A percentile compares a stretch with the other conserved stretches of the same genome.
phyloP scores from a whole-genome alignment of 2,888 invertebrate genomes.

The Chamaedrilus cognettii region DNA sequence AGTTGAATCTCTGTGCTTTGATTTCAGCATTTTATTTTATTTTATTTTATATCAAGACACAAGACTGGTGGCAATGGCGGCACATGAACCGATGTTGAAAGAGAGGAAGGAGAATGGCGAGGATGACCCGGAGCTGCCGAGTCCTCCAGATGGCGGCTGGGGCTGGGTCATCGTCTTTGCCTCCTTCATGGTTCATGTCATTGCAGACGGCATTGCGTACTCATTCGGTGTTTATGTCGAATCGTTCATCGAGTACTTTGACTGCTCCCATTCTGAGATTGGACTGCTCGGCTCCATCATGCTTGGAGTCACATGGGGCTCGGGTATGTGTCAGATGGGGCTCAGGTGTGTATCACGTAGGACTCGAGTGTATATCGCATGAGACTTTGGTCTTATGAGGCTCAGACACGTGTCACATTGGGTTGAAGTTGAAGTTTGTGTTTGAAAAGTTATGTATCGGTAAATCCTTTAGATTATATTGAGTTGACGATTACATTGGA shows the following conservation, averaged over 20 bases:
- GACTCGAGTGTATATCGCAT: too few species aligned
- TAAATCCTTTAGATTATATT: too few species aligned
- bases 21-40: too few species aligned
- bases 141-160: slow-evolving; percentile 41
- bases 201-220: slow-evolving; percentile 97
- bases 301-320: slow-evolving; percentile 91
- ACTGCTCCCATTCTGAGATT: slow-evolving; percentile 81
- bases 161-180: slow-evolving; percentile 70
- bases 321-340: slow-evolving; percentile 77
- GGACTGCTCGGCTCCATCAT: slow-evolving; percentile 94
- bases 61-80: too few species aligned
- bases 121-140: neutral
- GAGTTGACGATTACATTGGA: too few species aligned
- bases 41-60: too few species aligned
- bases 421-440: too few species aligned
- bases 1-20: too few species aligned
- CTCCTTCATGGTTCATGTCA: slow-evolving; percentile 89
- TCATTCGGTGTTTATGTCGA: slow-evolving; percentile 93
- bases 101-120: neutral
- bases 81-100: neutral
- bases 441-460: too few species aligned
- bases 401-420: too few species aligned
- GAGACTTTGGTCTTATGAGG: too few species aligned
- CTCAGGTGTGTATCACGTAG: too few species aligned
- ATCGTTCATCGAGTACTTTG: slow-evolving; percentile 82